These are phyloP conservation scores for Hypotaenidia okinawae DNA, from an alignment of 2,797 vertebrate genomes.

Conservation along the genomic window DNA sequence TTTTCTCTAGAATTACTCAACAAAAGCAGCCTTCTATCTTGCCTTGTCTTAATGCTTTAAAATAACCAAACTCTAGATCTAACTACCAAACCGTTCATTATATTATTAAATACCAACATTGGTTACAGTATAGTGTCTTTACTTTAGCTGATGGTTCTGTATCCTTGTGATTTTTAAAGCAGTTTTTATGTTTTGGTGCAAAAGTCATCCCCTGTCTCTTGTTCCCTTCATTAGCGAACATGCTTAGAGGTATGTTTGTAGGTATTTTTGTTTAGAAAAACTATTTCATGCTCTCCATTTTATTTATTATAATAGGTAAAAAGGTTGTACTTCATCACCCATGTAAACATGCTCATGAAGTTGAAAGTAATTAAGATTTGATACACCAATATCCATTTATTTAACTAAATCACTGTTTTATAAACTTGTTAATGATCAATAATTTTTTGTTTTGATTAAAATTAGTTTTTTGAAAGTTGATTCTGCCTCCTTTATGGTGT, in stretches of 20 bases:
- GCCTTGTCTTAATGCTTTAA: conserved; percentile 99
- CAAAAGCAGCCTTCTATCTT: conserved; percentile 94
- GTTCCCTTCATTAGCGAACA: conserved; percentile 89
- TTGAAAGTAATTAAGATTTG: conserved; percentile 99
- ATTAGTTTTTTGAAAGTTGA: neutral
- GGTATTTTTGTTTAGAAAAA: conserved; percentile 92
- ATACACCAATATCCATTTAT: conserved; percentile 92
- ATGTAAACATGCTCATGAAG: conserved; percentile 97
- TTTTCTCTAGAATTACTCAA: conserved; percentile 34
- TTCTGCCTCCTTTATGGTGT: conserved; percentile 69
- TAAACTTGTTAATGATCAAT: no score
- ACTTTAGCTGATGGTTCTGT: conserved; percentile 97
- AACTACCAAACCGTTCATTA: conserved; percentile 95
- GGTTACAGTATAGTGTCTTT: conserved; percentile 96
- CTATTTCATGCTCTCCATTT: conserved; percentile 89
- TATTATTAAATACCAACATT: conserved; percentile 93
- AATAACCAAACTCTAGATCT: conserved; percentile 97
- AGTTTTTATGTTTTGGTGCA: conserved; percentile 90
- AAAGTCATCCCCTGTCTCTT: conserved; percentile 92
- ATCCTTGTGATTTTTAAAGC: conserved; percentile 94
- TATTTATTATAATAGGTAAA: conserved; percentile 97
- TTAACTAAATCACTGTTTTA: no score
- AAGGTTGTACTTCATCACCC: conserved; percentile 95
- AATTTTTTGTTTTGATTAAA: neutral
- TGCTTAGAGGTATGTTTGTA: conserved; percentile 91